Conservation (phyloP, 2,113 vertebrate genomes). For the Rhea pennata region DNA sequence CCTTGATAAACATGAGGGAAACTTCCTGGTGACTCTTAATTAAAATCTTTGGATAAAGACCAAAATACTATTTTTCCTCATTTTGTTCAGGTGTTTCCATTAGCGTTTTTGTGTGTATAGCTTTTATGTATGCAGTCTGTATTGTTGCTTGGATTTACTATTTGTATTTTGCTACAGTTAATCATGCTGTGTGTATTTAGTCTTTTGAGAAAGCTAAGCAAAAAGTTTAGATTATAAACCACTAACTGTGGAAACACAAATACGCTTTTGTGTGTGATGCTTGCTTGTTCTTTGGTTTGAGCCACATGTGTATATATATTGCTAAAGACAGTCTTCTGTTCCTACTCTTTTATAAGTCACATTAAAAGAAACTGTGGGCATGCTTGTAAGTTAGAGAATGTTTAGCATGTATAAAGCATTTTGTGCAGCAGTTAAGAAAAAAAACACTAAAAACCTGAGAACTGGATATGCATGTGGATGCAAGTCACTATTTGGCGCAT, state of each 20-base stretch:
- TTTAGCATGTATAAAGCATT: not conserved
- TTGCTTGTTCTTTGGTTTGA: not conserved
- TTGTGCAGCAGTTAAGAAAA: not conserved
- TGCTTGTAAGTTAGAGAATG: not conserved
- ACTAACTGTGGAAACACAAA: not conserved
- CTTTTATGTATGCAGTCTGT: not conserved
- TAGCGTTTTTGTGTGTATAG: not conserved
- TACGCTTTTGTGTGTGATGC: not conserved
- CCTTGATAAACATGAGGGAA: no score
- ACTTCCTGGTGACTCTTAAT: not conserved
- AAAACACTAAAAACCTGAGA: not conserved
- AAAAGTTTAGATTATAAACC: not conserved
- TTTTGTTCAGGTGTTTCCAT: not conserved
- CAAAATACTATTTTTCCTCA: not conserved
- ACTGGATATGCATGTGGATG: fast-evolving
- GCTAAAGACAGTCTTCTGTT: not conserved
- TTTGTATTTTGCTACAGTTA: not conserved
- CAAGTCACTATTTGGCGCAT: not conserved
- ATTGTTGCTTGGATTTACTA: not conserved
- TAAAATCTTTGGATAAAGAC: not conserved
- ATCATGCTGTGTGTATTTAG: not conserved
- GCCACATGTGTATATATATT: not conserved
- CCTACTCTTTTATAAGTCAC: not conserved
- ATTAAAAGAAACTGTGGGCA: not conserved
- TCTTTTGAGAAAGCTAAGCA: not conserved